These are phyloP conservation scores for Thelaira solivaga DNA, from an alignment of 2,888 invertebrate genomes.

Conservation along the genomic window DNA sequence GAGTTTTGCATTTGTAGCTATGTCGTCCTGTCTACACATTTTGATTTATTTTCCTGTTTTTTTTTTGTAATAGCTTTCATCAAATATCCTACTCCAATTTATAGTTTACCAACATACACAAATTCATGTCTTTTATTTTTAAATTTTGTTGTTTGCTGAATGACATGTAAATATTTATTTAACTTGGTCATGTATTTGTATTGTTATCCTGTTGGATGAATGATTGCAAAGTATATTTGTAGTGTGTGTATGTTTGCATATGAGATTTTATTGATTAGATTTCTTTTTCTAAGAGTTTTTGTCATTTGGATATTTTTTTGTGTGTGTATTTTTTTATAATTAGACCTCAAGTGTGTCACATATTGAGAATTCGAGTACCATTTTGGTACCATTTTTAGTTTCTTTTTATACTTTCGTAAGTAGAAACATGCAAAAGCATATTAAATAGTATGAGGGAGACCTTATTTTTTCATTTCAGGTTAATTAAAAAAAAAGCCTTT, in stretches of 20 bases:
- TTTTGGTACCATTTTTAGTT: slow-evolving; percentile 10
- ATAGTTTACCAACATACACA: slow-evolving; percentile 37
- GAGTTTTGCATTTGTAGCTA: background rate
- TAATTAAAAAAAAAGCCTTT: too few relatives aligned
- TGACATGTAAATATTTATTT: slow-evolving; percentile 57
- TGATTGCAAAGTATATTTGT: background rate
- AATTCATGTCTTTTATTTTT: too few relatives aligned
- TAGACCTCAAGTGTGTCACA: slow-evolving; percentile 15
- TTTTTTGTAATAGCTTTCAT: slow-evolving; percentile 19
- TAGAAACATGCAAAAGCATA: too few relatives aligned
- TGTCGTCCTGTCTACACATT: background rate
- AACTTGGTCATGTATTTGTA: slow-evolving; percentile 53
- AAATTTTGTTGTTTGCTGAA: slow-evolving; percentile 11
- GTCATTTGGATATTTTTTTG: background rate
- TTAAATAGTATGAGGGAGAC: too few relatives aligned
- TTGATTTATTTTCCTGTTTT: slow-evolving; percentile 33
- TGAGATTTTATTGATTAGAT: slow-evolving; percentile 46
- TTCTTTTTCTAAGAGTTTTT: slow-evolving; percentile 23
- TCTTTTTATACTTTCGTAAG: background rate
- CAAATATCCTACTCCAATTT: slow-evolving; percentile 42
- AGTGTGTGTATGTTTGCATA: background rate
- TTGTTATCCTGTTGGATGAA: slow-evolving; percentile 27
- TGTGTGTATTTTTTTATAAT: slow-evolving; percentile 32
- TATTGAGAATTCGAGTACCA: slow-evolving; percentile 51
- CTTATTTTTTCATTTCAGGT: too few relatives aligned